Evolutionary conservation across 1,140 invertebrate genomes (phyloP), one percentile per base, ranked within the genome.

Genomic region (Pseudomyrmex dendroicus): DNA sequence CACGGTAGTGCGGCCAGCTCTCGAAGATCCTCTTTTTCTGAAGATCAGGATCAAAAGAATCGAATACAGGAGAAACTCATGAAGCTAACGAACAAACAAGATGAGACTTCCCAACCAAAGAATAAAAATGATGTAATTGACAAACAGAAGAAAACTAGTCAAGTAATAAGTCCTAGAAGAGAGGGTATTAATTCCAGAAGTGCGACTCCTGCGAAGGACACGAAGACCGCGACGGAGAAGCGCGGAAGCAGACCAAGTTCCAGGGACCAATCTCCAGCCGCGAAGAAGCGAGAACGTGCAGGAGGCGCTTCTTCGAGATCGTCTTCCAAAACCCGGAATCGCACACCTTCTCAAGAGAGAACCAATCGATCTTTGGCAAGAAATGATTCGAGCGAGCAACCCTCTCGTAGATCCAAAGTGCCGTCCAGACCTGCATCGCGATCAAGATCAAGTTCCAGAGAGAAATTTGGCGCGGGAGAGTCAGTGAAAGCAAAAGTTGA

Each of bases 371-470:
- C 89, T 1, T 82, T 88, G 0, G 87, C 88, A 13, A 90, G 82
- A 57, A 87, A 87, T 2, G 61, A 56, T 0, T 91, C 87, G 0
- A 72, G 84, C 13, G 89, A 89, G 0, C 72, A 82, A 4, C 54
- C 56, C 1, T 5, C 22, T 35, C 57, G 83, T 20, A 83, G 77
- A 20, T 80, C 87, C 12, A 89, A 48, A 52, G 59, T 52, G 46
- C 15, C 85, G 3, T 80, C 80, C 52, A 78, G 67, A 46, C 17
- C 82, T 17, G 50, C 62, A 20, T 84, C 86, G 57, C 87, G 88
- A 0, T 90, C 90, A 5, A 88, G 92, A 72, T 91, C 91, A 0
- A 93, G 62, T 59, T 94, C 93, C 0, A 87, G 83, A 1, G 93
- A 94, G 66, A 89, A 92, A 0, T 88, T 82, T 2, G 72, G 87